These are phyloP conservation scores for Genyomyrus donnyi DNA, from an alignment of 2,113 vertebrate species.

Conservation along the genomic window DNA sequence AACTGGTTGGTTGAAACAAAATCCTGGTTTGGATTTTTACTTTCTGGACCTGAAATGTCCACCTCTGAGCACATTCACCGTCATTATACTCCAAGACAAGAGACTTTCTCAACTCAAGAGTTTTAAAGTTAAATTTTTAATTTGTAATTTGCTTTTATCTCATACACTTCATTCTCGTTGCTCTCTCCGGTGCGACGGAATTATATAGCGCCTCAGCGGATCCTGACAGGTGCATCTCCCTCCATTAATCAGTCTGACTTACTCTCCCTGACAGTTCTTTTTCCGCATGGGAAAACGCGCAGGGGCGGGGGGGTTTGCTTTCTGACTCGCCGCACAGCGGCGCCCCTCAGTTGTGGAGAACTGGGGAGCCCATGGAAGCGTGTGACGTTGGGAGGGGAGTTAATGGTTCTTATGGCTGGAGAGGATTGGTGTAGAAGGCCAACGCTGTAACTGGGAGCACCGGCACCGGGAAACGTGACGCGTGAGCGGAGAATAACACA, in stretches of 20 bases:
- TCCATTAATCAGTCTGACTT: not conserved
- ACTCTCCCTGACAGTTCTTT: not conserved
- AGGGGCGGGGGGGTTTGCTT: not conserved
- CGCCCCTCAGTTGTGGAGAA: not conserved
- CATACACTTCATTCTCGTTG: not conserved
- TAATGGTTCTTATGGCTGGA: not conserved
- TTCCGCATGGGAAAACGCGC: not conserved
- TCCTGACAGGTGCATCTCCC: not conserved
- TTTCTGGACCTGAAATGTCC: no score
- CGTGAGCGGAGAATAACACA: not conserved
- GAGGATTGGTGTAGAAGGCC: not conserved
- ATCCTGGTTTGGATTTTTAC: no score
- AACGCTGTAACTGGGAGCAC: not conserved
- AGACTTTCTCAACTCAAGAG: not conserved
- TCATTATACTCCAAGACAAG: not conserved
- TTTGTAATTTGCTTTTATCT: not conserved
- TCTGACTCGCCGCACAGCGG: no score
- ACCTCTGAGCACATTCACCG: not conserved
- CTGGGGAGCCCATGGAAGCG: no score
- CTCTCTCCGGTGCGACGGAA: not conserved
- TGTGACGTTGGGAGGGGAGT: not conserved
- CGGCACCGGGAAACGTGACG: not conserved
- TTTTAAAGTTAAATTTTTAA: not conserved
- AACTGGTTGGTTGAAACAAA: no score
- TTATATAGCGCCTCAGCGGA: not conserved